Conservation (phyloP, 2,888 invertebrate genomes). For the Melikaiella ostensackeni region DNA sequence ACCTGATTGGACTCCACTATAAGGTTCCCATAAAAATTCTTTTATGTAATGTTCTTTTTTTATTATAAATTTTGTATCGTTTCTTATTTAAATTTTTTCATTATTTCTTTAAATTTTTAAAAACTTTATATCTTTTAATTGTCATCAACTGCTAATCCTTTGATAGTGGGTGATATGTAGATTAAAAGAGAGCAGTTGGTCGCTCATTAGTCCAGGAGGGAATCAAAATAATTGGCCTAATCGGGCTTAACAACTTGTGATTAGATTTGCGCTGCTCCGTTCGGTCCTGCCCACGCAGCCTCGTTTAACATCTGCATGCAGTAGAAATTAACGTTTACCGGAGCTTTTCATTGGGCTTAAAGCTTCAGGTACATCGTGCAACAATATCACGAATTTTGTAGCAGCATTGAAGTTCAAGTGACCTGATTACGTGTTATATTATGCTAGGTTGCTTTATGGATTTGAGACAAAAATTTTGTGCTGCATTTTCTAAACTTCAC, state of each 20-base stretch:
- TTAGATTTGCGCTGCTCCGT: slow-evolving; percentile 75
- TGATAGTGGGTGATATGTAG: slow-evolving; percentile 23
- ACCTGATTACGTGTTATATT: no score
- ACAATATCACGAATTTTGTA: slow-evolving; percentile 2
- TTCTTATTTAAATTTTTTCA: no score
- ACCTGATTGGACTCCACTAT: no score
- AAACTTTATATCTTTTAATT: neutral
- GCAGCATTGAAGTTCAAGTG: neutral
- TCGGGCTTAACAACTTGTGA: slow-evolving; percentile 74
- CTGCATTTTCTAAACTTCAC: neutral
- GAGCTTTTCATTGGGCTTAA: slow-evolving; percentile 44
- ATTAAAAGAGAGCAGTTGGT: slow-evolving; percentile 56
- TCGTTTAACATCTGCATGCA: slow-evolving; percentile 49
- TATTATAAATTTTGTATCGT: no score
- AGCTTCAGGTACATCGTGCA: slow-evolving; percentile 10
- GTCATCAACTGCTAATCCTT: neutral
- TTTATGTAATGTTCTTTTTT: no score
- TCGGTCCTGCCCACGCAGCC: slow-evolving; percentile 58
- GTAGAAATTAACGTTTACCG: slow-evolving; percentile 52
- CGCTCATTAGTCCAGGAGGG: slow-evolving; percentile 63
- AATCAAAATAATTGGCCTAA: slow-evolving; percentile 76
- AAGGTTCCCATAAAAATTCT: no score
- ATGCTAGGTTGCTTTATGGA: no score
- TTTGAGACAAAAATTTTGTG: no score
- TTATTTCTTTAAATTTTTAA: no score